A percentile compares a stretch with the other conserved stretches of the same genome.
Evolutionary conservation across 2,113 vertebrate genomes (phyloP).

Genomic region (Rousettus leschenaultii): DNA sequence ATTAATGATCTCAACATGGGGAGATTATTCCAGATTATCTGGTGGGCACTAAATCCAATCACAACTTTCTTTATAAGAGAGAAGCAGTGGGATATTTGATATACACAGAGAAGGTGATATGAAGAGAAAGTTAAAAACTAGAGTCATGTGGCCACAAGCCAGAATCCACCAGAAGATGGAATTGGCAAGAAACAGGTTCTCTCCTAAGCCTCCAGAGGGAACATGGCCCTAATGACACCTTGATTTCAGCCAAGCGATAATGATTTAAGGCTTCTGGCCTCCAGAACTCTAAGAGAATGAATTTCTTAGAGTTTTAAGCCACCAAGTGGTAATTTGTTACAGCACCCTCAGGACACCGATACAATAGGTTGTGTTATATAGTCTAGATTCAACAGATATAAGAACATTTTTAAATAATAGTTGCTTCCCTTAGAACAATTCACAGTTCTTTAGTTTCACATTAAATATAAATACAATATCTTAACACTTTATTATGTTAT

Average conservation of each 20-base stretch:
- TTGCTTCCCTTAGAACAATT: background rate
- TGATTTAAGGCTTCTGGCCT: background rate
- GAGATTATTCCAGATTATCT: background rate
- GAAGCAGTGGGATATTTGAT: background rate
- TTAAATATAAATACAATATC: background rate
- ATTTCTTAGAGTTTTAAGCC: background rate
- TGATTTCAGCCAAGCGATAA: background rate
- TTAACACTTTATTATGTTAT: background rate
- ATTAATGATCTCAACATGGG: background rate
- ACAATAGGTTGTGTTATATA: background rate
- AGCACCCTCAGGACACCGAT: background rate
- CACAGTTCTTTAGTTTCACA: background rate
- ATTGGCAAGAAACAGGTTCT: background rate
- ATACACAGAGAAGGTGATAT: background rate
- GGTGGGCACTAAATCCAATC: background rate
- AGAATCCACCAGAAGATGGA: background rate
- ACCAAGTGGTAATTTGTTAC: background rate
- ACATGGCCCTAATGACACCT: background rate
- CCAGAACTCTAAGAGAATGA: background rate
- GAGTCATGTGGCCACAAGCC: background rate
- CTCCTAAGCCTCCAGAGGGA: background rate
- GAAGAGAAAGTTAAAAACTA: background rate
- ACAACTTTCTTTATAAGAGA: background rate
- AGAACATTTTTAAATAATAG: slow-evolving; percentile 1
- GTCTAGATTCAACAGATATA: background rate